phyloP scores from a whole-genome alignment of 2,113 vertebrate genomes.

The Probosciger aterrimus region DNA sequence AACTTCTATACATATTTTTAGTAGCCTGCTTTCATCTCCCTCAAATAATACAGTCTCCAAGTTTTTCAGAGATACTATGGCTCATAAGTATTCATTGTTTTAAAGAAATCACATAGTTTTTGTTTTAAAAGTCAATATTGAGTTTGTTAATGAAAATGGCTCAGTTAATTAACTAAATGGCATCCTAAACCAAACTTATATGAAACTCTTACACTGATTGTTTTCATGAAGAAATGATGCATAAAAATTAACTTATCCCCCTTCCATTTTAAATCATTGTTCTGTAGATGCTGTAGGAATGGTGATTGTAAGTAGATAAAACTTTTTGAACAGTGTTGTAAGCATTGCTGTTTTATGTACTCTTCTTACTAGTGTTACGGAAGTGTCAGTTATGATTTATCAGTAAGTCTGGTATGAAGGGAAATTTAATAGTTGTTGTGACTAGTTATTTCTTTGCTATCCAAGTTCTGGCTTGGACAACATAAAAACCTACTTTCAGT shows the following conservation, averaged over 20 bases:
- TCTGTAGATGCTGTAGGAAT: background rate
- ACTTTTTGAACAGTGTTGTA: background rate
- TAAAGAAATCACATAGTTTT: slow-evolving; percentile 58
- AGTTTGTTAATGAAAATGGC: slow-evolving; percentile 72
- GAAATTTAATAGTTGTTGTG: background rate
- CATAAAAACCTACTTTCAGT: background rate
- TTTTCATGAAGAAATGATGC: slow-evolving; percentile 71
- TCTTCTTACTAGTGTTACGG: background rate
- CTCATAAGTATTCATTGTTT: slow-evolving; percentile 66
- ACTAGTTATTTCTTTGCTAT: background rate
- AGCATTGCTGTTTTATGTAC: background rate
- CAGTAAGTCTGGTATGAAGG: background rate
- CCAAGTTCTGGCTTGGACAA: background rate
- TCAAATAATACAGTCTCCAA: slow-evolving; percentile 23
- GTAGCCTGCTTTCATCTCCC: slow-evolving; percentile 14
- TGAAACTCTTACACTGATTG: slow-evolving; percentile 61
- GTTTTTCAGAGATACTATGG: slow-evolving; percentile 7
- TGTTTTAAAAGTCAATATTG: slow-evolving; percentile 77
- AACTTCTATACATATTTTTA: background rate
- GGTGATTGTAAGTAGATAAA: background rate
- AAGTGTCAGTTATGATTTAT: background rate
- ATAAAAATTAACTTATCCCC: slow-evolving; percentile 54
- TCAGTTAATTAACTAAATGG: slow-evolving; percentile 76
- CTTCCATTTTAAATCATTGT: background rate
- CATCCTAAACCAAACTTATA: slow-evolving; percentile 53